These are phyloP conservation scores for Argyrosomus regius DNA, from an alignment of 2,797 vertebrate genomes.

Conservation along the genomic window DNA sequence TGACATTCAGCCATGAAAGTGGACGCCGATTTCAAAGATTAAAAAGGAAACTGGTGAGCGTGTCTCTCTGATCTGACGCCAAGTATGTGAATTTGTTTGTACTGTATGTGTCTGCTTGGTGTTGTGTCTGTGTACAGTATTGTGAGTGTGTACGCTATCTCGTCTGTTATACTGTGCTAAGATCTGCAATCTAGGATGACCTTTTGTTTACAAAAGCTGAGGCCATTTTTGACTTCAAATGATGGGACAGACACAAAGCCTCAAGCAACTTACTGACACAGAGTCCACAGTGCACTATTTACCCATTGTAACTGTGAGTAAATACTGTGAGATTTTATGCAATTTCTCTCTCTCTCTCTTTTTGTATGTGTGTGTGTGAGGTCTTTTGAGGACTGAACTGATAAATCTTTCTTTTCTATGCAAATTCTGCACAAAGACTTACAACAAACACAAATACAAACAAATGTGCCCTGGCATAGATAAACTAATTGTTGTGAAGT, in stretches of 20 bases:
- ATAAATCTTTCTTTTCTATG: slow-evolving; percentile 50
- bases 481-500: slow-evolving; percentile 40
- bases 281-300: slow-evolving; percentile 37
- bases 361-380: slow-evolving; percentile 9
- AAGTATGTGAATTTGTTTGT: slow-evolving; percentile 34
- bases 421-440: slow-evolving; percentile 50
- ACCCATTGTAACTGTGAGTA: slow-evolving; percentile 24
- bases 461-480: slow-evolving; percentile 42
- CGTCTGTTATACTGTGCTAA: slow-evolving; percentile 12
- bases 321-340: slow-evolving; percentile 41
- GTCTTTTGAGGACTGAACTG: slow-evolving; percentile 29
- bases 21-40: slow-evolving; percentile 50
- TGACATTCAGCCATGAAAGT: slow-evolving; percentile 59
- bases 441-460: slow-evolving; percentile 52
- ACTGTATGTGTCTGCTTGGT: neutral
- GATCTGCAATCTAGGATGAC: slow-evolving; percentile 42
- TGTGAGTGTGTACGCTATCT: neutral
- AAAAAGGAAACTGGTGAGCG: slow-evolving; percentile 33
- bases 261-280: slow-evolving; percentile 35
- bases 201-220: slow-evolving; percentile 40
- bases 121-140: slow-evolving; percentile 1
- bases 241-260: slow-evolving; percentile 36
- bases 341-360: slow-evolving; percentile 5
- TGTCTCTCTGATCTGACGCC: slow-evolving; percentile 41
- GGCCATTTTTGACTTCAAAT: slow-evolving; percentile 48